Evolutionary conservation across 2,113 vertebrate genomes (phyloP).

Genomic region (Ictidomys tridecemlineatus): DNA sequence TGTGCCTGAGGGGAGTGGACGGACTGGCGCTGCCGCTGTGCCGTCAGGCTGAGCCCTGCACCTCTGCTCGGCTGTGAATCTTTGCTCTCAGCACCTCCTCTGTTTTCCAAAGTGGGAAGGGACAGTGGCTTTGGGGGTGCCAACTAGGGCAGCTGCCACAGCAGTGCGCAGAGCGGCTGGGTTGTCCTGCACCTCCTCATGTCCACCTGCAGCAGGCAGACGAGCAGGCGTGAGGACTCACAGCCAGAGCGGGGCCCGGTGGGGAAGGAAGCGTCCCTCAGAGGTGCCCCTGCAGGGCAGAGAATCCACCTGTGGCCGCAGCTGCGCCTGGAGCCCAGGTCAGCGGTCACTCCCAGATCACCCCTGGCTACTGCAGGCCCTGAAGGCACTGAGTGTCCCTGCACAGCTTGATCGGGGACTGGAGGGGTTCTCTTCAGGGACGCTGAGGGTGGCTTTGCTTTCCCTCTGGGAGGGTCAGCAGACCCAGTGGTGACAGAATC

Average conservation of each 20-base stretch:
- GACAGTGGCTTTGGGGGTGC: conserved; percentile 17
- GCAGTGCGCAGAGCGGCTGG: conserved; percentile 31
- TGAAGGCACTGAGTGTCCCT: not conserved
- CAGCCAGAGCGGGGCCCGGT: not conserved
- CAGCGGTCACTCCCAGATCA: conserved; percentile 73
- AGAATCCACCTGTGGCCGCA: conserved; percentile 53
- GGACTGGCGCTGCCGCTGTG: not conserved
- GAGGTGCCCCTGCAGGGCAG: conserved; percentile 62
- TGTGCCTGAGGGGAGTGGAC: too few species aligned
- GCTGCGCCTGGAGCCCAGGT: conserved; percentile 43
- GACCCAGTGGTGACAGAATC: too few species aligned
- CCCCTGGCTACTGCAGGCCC: conserved; percentile 56
- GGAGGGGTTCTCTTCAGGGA: not conserved
- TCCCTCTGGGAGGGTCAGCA: too few species aligned
- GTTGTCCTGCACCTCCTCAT: conserved; percentile 67
- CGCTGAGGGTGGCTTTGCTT: too few species aligned
- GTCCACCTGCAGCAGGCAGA: conserved; percentile 62
- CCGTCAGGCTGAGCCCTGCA: not conserved
- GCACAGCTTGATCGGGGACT: not conserved
- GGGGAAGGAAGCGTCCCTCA: conserved; percentile 72
- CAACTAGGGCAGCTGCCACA: conserved; percentile 25
- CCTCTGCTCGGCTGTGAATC: not conserved
- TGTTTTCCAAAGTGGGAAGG: not conserved
- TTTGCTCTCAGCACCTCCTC: not conserved
- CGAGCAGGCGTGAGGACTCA: conserved; percentile 2